Conservation (phyloP, 2,113 vertebrate genomes). For the Dolichallabes microphthalmus region DNA sequence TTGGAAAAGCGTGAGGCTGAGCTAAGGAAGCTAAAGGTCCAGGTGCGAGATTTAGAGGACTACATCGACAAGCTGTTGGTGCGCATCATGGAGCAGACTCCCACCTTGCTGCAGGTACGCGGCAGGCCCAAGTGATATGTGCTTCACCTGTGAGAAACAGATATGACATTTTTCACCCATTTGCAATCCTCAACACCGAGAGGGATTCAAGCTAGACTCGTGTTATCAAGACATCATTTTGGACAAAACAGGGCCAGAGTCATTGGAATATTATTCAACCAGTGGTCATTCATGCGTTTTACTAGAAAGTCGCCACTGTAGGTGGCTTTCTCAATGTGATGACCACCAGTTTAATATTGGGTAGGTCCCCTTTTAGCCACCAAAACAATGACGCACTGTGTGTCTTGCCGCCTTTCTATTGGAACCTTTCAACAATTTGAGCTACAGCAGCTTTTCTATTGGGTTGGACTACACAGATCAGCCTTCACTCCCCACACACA, state of each 20-base stretch:
- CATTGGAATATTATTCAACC: conserved; percentile 17
- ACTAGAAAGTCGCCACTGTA: not conserved
- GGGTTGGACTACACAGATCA: no score
- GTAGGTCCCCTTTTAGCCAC: no score
- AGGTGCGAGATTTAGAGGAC: conserved; percentile 90
- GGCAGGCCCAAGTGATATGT: conserved; percentile 64
- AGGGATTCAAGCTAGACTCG: conserved; percentile 29
- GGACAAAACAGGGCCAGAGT: conserved; percentile 1
- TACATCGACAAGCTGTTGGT: conserved; percentile 95
- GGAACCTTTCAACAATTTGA: no score
- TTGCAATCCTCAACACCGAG: conserved; percentile 19
- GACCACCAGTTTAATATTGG: not conserved
- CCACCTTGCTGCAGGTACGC: conserved; percentile 89
- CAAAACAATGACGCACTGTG: no score
- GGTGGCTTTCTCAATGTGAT: not conserved
- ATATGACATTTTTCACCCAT: conserved; percentile 2
- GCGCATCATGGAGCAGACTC: conserved; percentile 95
- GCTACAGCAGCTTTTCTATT: no score
- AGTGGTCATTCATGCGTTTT: not conserved
- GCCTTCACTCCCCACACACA: no score
- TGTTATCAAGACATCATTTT: conserved; percentile 9
- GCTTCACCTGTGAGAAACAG: not conserved
- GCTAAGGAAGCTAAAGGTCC: conserved; percentile 82
- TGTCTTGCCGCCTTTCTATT: no score
- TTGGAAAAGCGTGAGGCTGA: conserved; percentile 75